Evolutionary conservation across 2,797 vertebrate genomes (phyloP).

Genomic region (Cuculus canorus): DNA sequence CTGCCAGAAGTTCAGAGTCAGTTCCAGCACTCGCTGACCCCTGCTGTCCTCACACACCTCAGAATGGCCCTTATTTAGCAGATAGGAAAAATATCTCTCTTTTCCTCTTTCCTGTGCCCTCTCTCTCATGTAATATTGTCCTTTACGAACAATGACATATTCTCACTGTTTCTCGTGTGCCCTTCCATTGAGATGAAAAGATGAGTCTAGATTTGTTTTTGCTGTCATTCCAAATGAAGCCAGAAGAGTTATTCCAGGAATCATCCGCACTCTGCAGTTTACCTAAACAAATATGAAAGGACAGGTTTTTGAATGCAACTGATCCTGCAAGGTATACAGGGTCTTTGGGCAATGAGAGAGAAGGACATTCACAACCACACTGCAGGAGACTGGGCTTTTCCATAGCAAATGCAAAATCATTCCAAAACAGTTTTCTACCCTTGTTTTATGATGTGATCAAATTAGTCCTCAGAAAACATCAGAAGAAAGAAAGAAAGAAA

Average conservation of each 20-base stretch:
- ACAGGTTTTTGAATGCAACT: conserved; percentile 65
- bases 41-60: conserved; percentile 63
- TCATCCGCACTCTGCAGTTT: conserved; percentile 55
- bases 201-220: conserved; percentile 43
- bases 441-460: neutral
- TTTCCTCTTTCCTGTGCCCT: neutral
- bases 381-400: neutral
- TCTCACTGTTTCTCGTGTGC: conserved; percentile 36
- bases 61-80: conserved; percentile 32
- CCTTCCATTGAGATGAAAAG: conserved; percentile 61
- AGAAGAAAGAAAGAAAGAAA: neutral
- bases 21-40: conserved; percentile 56
- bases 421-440: neutral
- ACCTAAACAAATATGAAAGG: conserved; percentile 67
- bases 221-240: conserved; percentile 67
- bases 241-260: conserved; percentile 63
- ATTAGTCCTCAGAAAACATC: neutral
- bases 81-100: conserved; percentile 2
- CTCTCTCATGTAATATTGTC: conserved; percentile 6
- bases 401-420: neutral
- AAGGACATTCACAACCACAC: neutral
- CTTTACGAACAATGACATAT: conserved; percentile 57
- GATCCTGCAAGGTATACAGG: conserved; percentile 62
- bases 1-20: conserved; percentile 69
- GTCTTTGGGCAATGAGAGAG: conserved; percentile 49